phyloP scores from a whole-genome alignment of 2,797 vertebrate genomes.

The Emys orbicularis region DNA sequence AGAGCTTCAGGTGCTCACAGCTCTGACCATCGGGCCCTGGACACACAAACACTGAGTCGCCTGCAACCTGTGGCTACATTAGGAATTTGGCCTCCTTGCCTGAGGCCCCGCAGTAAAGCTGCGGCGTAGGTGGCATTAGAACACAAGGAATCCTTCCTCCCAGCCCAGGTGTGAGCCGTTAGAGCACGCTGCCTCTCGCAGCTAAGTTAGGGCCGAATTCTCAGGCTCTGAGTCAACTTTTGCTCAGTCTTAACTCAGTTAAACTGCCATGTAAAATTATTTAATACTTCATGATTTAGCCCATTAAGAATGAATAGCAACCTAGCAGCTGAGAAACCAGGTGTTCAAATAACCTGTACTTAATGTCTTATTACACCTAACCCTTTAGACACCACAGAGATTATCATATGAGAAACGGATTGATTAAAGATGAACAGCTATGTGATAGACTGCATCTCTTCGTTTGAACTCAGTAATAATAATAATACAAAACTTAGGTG shows the following conservation, averaged over 20 bases:
- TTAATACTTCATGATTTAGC: neutral
- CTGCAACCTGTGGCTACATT: neutral
- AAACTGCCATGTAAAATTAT: neutral
- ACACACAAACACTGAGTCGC: neutral
- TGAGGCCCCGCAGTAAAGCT: neutral
- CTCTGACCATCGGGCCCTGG: neutral
- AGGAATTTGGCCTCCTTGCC: neutral
- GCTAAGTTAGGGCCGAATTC: neutral
- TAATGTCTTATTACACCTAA: neutral
- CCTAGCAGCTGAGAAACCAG: neutral
- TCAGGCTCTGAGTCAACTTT: neutral
- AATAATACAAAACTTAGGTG: neutral
- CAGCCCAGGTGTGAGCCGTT: neutral
- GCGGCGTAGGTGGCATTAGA: accelerated
- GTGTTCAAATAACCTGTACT: neutral
- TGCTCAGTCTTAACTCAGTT: accelerated
- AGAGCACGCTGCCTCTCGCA: neutral
- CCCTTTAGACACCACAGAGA: neutral
- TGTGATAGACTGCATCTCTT: neutral
- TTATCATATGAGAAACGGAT: neutral
- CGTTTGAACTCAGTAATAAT: neutral
- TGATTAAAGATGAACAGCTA: neutral
- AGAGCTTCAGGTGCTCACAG: neutral
- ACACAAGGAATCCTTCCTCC: neutral
- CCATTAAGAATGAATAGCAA: neutral